phyloP scores from a whole-genome alignment of 2,797 vertebrate species.

The Pseudopleuronectes americanus region DNA sequence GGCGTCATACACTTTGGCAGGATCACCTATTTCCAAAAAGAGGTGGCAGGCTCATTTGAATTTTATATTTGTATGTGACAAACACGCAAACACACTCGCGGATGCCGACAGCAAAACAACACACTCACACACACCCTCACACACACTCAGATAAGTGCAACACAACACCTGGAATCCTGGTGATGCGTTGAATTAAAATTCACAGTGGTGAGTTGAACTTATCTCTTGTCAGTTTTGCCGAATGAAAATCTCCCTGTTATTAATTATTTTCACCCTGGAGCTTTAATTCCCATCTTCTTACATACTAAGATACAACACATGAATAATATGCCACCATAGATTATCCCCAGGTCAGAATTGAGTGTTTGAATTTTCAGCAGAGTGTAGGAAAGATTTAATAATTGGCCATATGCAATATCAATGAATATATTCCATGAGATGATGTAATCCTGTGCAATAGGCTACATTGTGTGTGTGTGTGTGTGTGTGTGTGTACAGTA shows the following conservation, averaged over 20 bases:
- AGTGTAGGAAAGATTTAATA: conserved; percentile 13
- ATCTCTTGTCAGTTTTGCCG: conserved; percentile 61
- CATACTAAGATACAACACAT: conserved; percentile 26
- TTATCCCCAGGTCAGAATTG: conserved; percentile 26
- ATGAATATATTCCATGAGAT: conserved; percentile 1
- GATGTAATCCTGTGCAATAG: conserved; percentile 6
- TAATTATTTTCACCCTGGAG: conserved; percentile 48
- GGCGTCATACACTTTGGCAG: conserved; percentile 56
- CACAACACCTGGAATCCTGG: conserved; percentile 42
- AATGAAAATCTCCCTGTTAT: conserved; percentile 56
- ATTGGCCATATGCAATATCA: neutral
- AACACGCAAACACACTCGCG: conserved; percentile 21
- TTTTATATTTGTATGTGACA: conserved; percentile 26
- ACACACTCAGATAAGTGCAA: conserved; percentile 14
- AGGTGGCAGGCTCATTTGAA: conserved; percentile 61
- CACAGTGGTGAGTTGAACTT: conserved; percentile 58
- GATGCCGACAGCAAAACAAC: conserved; percentile 27
- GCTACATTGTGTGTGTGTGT: neutral
- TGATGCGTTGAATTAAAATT: conserved; percentile 63
- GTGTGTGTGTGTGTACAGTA: neutral
- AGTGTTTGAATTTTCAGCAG: conserved; percentile 34
- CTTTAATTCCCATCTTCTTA: conserved; percentile 30
- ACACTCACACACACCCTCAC: conserved; percentile 21
- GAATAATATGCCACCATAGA: conserved; percentile 28
- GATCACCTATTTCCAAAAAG: conserved; percentile 61